These are phyloP conservation scores for Cosmopolites sordidus DNA, from an alignment of 2,888 invertebrate species.

Conservation along the genomic window DNA sequence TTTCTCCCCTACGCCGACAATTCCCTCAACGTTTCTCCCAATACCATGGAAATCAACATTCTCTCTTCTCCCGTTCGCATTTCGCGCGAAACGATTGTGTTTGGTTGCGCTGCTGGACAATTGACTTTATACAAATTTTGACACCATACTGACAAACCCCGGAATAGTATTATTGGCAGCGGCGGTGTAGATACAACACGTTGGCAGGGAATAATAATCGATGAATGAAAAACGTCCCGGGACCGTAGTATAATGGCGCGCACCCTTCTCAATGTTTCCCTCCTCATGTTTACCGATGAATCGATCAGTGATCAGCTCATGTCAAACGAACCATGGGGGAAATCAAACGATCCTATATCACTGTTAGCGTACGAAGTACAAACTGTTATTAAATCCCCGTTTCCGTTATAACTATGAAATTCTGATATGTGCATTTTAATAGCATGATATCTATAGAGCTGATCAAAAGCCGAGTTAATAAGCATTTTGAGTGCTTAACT, in stretches of 20 bases:
- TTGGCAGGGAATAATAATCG: constrained; percentile 12
- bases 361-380: too few species aligned
- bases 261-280: neutral
- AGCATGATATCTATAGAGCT: too few species aligned
- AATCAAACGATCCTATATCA: too few species aligned
- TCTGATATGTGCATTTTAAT: too few species aligned
- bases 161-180: constrained; percentile 15
- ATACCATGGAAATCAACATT: too few species aligned
- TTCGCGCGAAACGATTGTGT: constrained; percentile 7
- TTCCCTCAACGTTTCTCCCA: too few species aligned
- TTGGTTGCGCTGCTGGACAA: constrained; percentile 6
- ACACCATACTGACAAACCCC: constrained; percentile 13
- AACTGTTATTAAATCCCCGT: too few species aligned
- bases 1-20: too few species aligned
- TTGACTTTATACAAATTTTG: constrained; percentile 20
- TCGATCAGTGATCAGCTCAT: constrained; percentile 13
- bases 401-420: too few species aligned
- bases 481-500: too few species aligned
- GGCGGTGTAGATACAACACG: constrained; percentile 12
- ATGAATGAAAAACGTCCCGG: constrained; percentile 12
- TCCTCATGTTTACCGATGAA: constrained; percentile 10
- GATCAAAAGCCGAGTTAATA: too few species aligned
- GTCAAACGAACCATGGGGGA: constrained; percentile 12
- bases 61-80: too few species aligned
- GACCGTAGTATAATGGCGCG: constrained; percentile 7